A percentile compares a stretch with the other conserved stretches of the same genome.
These are phyloP conservation scores for Toxotes chatareus DNA, from an alignment of 2,113 vertebrate species.

Conservation along the genomic window DNA sequence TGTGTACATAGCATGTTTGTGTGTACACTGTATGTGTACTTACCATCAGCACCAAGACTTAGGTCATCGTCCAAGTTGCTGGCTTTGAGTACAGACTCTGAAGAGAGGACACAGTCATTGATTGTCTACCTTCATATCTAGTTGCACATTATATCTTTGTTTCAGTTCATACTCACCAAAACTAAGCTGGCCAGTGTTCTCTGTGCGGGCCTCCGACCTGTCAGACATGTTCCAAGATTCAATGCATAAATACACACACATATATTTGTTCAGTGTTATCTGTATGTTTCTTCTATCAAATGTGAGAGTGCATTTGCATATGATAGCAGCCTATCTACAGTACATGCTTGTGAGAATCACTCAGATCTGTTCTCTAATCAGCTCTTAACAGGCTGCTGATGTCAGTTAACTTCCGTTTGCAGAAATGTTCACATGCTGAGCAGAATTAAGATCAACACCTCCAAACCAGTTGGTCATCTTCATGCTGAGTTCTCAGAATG, in stretches of 20 bases:
- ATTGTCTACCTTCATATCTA: neutral
- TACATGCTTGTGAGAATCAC: neutral
- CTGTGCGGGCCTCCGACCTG: constrained; percentile 65
- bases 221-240: constrained; percentile 33
- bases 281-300: constrained; percentile 33
- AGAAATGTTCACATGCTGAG: constrained; percentile 17
- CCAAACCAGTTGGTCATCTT: neutral
- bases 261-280: constrained; percentile 9
- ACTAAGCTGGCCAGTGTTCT: constrained; percentile 60
- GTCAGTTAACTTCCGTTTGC: constrained; percentile 51
- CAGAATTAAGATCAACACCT: neutral
- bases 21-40: neutral
- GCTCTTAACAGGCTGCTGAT: constrained; percentile 14
- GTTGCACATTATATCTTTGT: neutral
- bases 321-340: neutral
- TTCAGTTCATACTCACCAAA: constrained; percentile 75
- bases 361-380: constrained; percentile 26
- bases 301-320: constrained; percentile 22
- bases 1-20: neutral
- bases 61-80: constrained; percentile 89
- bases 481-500: constrained; percentile 12
- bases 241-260: neutral
- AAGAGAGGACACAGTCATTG: neutral
- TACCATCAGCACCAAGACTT: constrained; percentile 91
- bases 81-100: constrained; percentile 78